Base-by-base conservation (phyloP, 2,888 invertebrate genomes). In the Drosophila leonis region DNA sequence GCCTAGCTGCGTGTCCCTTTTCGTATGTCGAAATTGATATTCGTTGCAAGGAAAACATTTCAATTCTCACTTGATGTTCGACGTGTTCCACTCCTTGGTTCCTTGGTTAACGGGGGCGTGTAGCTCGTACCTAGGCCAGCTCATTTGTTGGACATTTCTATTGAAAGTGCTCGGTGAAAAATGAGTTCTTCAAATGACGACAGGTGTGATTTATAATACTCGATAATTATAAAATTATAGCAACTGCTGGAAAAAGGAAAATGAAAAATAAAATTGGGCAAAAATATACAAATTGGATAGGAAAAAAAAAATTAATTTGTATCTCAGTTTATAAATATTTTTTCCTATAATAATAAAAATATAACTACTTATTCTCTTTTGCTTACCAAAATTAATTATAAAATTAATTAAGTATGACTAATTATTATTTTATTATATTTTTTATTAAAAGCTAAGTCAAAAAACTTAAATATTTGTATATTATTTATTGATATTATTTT, bases 31-130 rank as follows among this genome's bases (percentile, higher is more conserved):
- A 82, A 88, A 80, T 83, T 80, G 82, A 83, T 85, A 86, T 78
- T 80, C 82, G 80, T 86, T 79, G 73, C 72, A 76, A 82, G 70
- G 77, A 73, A 78, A 86, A 87, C 88, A 86, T 86, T 87, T 87
- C 88, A 87, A 87, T 87, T 88, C 88, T 82, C 82, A 82, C 78
- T 86, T 70, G 72, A 73, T 80, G 77, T 80, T 87, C 59, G 51
- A 46, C 59, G 62, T 69, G 59, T 72, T 65, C 37, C 44, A 61
- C 62, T 65, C 59, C 31, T 37, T 66, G 63, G 63, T 13, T 65
- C 59, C 31, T 41, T 62, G 55, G 55, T 7, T 49, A 51, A 8
- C 31, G 68, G 57, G 63, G 85, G 85, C 83, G 80, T 73, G 49
- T 46, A 39, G 24, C 18, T 20, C 18, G 41, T 54, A 24, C 39